Base-by-base conservation (phyloP, 2,888 invertebrate genomes). In the Nebria brevicollis region DNA sequence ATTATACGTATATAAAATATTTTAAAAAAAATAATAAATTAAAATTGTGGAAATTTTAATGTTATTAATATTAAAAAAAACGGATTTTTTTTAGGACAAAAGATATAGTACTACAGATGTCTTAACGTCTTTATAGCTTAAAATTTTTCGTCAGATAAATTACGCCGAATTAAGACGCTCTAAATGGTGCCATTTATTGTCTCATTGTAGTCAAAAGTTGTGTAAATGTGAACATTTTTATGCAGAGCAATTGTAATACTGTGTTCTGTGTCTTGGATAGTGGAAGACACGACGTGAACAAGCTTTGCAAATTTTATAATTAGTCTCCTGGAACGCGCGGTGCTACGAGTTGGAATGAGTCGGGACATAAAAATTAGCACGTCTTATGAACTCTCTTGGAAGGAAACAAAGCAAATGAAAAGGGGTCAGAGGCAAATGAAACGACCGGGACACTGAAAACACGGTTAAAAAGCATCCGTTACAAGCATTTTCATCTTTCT, bases 241-340 rank as follows among this genome's bases (percentile, higher is more conserved):
- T 75, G 43, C 75, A 42, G 73, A 73, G 54, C 54, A 75, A 75
- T 75, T 75, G 43, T 15, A 20, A 75, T 42, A n/a, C 64, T 70
- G 11, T 54, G 54, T 70, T 26, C 15, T 20, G 54, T 25, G 20
- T 15, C 15, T 54, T 73, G 73, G 15, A 4, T 41, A 11, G 73
- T 73, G 15, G 42, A 43, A 73, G 43, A 73, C 42, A 34, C 73
- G 43, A 15, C 15, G 85, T 85, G 85, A 84, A 85, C 85, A 84
- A 85, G 85, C 86, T 43, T 86, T 86, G 86, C 86, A 85, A 86
- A 86, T 86, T 86, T 86, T 86, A 85, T 86, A 86, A 86, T 86
- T 86, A 86, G 85, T 85, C 86, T 86, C 86, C 83, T 84, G 86
- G 86, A 85, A 85, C 85, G 84, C 85, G 84, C 85, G 84, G 84